Conservation (phyloP, 23 tunicate genomes). For the Phallusia fumigata region DNA sequence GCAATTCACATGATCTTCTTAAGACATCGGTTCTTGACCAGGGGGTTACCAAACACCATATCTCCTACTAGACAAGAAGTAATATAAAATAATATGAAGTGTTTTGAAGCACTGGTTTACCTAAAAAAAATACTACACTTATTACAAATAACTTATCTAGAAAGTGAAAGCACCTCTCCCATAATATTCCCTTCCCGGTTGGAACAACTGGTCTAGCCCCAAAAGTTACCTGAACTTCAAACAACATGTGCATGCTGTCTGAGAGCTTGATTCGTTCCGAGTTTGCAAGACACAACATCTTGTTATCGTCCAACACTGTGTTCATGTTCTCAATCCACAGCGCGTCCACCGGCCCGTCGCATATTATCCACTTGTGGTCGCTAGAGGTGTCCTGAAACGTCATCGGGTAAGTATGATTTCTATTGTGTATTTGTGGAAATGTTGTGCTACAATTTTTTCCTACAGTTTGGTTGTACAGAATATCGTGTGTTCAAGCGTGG, state of each 20-base stretch:
- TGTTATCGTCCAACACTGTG: constrained; percentile 99
- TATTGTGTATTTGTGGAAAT: background rate
- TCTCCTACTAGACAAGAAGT: too few species aligned
- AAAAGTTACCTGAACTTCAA: constrained; percentile 99
- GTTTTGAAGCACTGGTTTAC: too few species aligned
- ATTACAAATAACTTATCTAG: too few species aligned
- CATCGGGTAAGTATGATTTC: constrained; percentile 1
- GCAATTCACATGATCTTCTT: background rate
- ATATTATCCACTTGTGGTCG: constrained; percentile 99
- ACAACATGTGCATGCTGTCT: constrained; percentile 94
- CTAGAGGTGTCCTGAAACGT: constrained; percentile 64
- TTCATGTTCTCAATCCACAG: constrained; percentile 99
- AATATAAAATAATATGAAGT: too few species aligned
- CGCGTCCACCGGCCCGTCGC: constrained; percentile 99
- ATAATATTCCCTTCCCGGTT: too few species aligned
- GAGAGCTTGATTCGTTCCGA: constrained; percentile 97
- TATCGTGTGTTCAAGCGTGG: too few species aligned
- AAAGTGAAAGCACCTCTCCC: too few species aligned
- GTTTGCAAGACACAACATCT: constrained; percentile 99
- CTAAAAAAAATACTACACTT: too few species aligned
- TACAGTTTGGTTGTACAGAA: too few species aligned
- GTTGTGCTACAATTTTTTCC: background rate
- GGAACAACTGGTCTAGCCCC: too few species aligned
- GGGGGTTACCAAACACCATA: too few species aligned
- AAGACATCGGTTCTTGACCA: background rate